Evolutionary conservation across 1,140 invertebrate species (phyloP).

Genomic region (Pinna nobilis): DNA sequence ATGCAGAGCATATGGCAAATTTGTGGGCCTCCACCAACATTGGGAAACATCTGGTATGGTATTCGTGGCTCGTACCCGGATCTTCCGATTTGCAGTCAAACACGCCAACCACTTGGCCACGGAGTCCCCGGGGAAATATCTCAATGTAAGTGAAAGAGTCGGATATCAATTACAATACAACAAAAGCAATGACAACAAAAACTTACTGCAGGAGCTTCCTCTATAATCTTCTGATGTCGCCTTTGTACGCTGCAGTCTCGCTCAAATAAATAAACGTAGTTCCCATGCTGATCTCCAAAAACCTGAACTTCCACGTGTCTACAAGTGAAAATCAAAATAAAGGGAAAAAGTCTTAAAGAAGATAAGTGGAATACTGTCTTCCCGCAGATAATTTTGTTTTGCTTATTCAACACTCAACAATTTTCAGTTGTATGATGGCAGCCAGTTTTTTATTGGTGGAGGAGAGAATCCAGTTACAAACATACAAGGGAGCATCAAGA

Average conservation of each 20-base stretch:
- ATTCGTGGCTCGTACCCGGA: neutral
- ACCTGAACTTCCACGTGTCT: conserved; percentile 92
- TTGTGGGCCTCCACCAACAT: neutral
- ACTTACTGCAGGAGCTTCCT: conserved; percentile 92
- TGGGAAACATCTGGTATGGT: neutral
- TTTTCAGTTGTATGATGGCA: too few relatives aligned
- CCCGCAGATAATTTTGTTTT: too few relatives aligned
- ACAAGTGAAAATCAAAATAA: neutral
- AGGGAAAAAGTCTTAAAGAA: too few relatives aligned
- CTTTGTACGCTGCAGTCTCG: conserved; percentile 97
- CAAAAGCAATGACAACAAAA: conserved; percentile 86
- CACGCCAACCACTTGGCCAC: too few relatives aligned
- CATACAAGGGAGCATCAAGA: too few relatives aligned
- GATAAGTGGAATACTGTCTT: too few relatives aligned
- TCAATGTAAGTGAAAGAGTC: too few relatives aligned
- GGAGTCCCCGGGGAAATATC: too few relatives aligned
- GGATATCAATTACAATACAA: conserved; percentile 98
- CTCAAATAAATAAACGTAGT: conserved; percentile 86
- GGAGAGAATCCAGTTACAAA: too few relatives aligned
- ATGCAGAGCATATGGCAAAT: neutral
- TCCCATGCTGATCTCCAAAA: conserved; percentile 80
- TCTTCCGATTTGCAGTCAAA: too few relatives aligned
- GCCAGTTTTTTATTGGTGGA: too few relatives aligned
- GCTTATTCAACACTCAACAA: too few relatives aligned
- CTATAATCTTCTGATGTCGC: conserved; percentile 98